These are phyloP conservation scores for Drosophila helvetica DNA, from an alignment of 2,888 invertebrate genomes.

Conservation along the genomic window DNA sequence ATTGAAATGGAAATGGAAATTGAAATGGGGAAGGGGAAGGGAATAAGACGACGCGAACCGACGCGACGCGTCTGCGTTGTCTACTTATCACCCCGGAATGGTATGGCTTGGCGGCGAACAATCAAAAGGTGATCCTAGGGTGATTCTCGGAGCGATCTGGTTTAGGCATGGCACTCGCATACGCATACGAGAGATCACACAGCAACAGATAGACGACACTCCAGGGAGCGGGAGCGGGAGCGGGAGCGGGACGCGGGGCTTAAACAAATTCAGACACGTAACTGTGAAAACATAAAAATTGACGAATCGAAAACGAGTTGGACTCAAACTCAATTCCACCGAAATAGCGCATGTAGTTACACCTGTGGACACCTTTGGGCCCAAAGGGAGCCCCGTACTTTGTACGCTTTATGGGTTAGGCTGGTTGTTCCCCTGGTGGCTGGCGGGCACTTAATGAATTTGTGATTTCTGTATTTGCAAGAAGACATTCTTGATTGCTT, in stretches of 20 bases:
- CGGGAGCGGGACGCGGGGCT: too few relatives aligned
- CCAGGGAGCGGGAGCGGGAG: too few relatives aligned
- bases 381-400: conserved; percentile 3
- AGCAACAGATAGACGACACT: conserved; percentile 3
- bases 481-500: conserved; percentile 34
- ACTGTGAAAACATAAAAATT: conserved; percentile 76
- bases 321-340: conserved; percentile 17
- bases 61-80: background rate
- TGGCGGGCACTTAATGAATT: conserved; percentile 49
- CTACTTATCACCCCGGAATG: conserved; percentile 1
- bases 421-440: too few relatives aligned
- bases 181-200: background rate
- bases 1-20: conserved; percentile 12
- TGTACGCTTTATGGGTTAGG: conserved; percentile 61
- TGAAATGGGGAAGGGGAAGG: conserved; percentile 6
- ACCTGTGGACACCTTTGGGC: conserved; percentile 30
- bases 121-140: conserved; percentile 36
- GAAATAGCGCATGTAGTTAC: conserved; percentile 15
- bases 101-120: conserved; percentile 13
- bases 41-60: conserved; percentile 9
- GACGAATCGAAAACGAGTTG: conserved; percentile 60
- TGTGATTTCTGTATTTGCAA: conserved; percentile 54
- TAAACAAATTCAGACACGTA: conserved; percentile 75
- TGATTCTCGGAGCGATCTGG: conserved; percentile 15
- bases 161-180: conserved; percentile 9